Evolutionary conservation across 1,140 invertebrate species (phyloP).

Genomic region (Rhopalosiphum padi): DNA sequence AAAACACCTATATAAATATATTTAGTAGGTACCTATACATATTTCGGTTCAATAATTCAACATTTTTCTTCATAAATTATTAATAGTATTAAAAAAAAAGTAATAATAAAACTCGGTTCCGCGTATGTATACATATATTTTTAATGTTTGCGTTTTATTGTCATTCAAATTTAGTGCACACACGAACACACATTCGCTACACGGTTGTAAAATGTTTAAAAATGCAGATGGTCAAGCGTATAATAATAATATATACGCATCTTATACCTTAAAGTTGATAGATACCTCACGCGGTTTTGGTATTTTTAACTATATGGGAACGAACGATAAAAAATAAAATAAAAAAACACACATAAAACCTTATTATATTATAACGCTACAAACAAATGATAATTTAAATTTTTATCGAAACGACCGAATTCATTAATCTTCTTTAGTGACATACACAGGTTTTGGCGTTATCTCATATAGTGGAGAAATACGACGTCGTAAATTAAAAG

Average conservation of each 20-base stretch:
- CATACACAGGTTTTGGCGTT: not conserved
- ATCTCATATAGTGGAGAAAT: slow-evolving; percentile 24
- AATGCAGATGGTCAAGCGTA: not conserved
- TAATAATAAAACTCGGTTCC: not conserved
- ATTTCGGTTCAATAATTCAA: not conserved
- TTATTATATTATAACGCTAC: not conserved
- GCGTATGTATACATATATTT: not conserved
- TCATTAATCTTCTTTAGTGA: slow-evolving; percentile 41
- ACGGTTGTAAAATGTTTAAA: not conserved
- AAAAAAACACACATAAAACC: not conserved
- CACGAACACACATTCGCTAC: not conserved
- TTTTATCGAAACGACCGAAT: slow-evolving; percentile 29
- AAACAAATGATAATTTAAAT: slow-evolving; percentile 16
- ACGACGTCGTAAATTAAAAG: slow-evolving; percentile 35
- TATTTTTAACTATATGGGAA: not conserved
- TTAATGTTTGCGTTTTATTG: slow-evolving; percentile 10
- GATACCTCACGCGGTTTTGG: slow-evolving; percentile 24
- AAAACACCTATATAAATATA: not conserved
- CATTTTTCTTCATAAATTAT: slow-evolving; percentile 13
- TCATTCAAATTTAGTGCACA: slow-evolving; percentile 4
- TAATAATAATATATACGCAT: not conserved
- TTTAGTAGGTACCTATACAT: not conserved
- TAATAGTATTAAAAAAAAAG: slow-evolving; percentile 15
- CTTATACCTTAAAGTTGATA: not conserved
- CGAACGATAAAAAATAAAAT: not conserved